Evolutionary conservation across 2,113 vertebrate genomes (phyloP).

Genomic region (Dipodomys stephensi): DNA sequence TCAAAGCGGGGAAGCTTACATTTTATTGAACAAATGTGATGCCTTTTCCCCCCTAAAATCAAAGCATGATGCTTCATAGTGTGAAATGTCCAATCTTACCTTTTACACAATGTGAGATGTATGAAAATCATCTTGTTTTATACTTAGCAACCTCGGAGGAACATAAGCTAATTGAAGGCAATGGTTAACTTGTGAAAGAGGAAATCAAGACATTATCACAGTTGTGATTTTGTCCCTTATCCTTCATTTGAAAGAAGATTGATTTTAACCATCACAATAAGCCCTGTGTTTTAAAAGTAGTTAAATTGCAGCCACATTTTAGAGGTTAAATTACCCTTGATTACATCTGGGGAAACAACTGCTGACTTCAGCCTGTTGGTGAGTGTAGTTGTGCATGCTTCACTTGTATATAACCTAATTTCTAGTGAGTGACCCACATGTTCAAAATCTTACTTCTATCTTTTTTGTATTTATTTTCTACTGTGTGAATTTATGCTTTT

Average conservation of each 20-base stretch:
- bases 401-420: constrained; percentile 85
- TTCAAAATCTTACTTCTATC: constrained; percentile 76
- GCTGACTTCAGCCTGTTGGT: constrained; percentile 77
- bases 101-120: constrained; percentile 87
- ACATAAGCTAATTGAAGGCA: constrained; percentile 74
- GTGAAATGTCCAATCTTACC: constrained; percentile 81
- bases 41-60: constrained; percentile 69
- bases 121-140: constrained; percentile 80
- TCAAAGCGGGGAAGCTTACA: constrained; percentile 86
- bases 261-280: constrained; percentile 75
- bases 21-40: constrained; percentile 89
- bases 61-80: constrained; percentile 75
- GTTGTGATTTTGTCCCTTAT: constrained; percentile 64
- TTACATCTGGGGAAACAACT: constrained; percentile 64
- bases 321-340: constrained; percentile 62
- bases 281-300: constrained; percentile 56
- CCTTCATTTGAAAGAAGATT: constrained; percentile 72
- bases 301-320: constrained; percentile 70
- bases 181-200: constrained; percentile 50
- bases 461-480: constrained; percentile 90
- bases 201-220: constrained; percentile 63
- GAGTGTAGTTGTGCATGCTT: constrained; percentile 67
- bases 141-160: constrained; percentile 81
- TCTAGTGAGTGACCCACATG: constrained; percentile 67
- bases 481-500: constrained; percentile 85